phyloP scores from a whole-genome alignment of 1,140 invertebrate genomes.

The Leptoteleia sp. region DNA sequence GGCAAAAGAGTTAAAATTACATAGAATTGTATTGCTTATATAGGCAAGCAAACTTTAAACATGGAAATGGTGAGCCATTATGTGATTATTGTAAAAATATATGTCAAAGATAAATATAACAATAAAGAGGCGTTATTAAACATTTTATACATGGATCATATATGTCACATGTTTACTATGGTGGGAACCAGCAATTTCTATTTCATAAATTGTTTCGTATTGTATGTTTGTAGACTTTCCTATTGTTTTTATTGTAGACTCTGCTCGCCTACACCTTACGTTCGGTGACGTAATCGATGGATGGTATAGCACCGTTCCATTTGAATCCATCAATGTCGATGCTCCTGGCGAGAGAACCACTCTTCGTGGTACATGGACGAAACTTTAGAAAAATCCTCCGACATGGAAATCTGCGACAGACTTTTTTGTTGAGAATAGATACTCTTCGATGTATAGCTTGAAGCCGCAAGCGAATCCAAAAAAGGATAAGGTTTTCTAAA shows the following conservation, averaged over 20 bases:
- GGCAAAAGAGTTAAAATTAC: no score
- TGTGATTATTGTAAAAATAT: no score
- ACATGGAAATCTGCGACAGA: slow-evolving; percentile 55
- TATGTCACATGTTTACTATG: no score
- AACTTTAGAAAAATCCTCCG: slow-evolving; percentile 62
- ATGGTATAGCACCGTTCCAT: slow-evolving; percentile 60
- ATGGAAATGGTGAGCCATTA: no score
- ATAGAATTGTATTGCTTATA: no score
- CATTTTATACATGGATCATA: no score
- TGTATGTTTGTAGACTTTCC: slow-evolving; percentile 40
- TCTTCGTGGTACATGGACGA: slow-evolving; percentile 62
- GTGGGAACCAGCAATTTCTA: slow-evolving; percentile 33
- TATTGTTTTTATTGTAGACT: slow-evolving; percentile 22
- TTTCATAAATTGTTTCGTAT: slow-evolving; percentile 48
- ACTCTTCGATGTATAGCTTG: slow-evolving; percentile 39
- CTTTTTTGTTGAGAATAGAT: slow-evolving; percentile 51
- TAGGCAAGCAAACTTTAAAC: no score
- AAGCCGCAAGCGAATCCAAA: slow-evolving; percentile 31
- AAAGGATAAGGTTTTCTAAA: slow-evolving; percentile 20
- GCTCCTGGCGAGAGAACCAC: slow-evolving; percentile 63
- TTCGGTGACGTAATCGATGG: slow-evolving; percentile 58
- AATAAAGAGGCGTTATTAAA: no score
- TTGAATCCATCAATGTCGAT: slow-evolving; percentile 67
- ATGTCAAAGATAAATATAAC: no score
- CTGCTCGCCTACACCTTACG: slow-evolving; percentile 38